Evolutionary conservation across 2,797 vertebrate species (phyloP), one percentile per base, ranked within the genome.

Genomic region (Choloepus didactylus): DNA sequence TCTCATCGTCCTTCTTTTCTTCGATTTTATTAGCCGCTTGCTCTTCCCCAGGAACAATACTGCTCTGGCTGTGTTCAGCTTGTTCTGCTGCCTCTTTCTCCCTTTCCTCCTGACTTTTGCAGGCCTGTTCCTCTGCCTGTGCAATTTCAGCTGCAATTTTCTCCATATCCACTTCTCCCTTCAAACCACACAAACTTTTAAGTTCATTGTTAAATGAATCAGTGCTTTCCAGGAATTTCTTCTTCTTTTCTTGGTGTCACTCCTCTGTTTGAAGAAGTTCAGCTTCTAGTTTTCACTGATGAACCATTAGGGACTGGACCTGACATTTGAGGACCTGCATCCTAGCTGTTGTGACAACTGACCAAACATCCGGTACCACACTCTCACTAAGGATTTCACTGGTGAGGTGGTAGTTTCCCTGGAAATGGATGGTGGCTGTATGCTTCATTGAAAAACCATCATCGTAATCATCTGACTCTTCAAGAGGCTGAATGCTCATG

Each of bases 131-230:
- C 41, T 44, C 41, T 44, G 41, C 41, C 41, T 44, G 41, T 3
- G 41, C 41, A 44, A 44, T 44, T 44, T 44, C 41, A 44, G 41
- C 41, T 44, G 41, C 41, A 44, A 99, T 99, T 98, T 99, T 99
- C 97, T 99, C 99, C 99, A 99, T 99, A 96, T 99, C 99, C 97
- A 99, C 99, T 98, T 99, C 99, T 12, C 99, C 99, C 98, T 99
- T 99, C 98, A 99, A 98, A 89, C 99, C 98, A 95, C 99, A 99
- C 91, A 99, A 99, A 99, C 99, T 98, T 97, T 99, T 99, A 5
- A 99, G 99, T 94, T 44, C 41, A 44, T 44, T 44, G 41, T 44
- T 44, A 44, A 44, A 44, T 44, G 41, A 44, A 44, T 44, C 99
- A 0, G 99, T 99, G 92, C 99, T 99, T 98, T 99, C 99, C 95